phyloP scores from a whole-genome alignment of 2,888 invertebrate genomes.

The Scaeva pyrastri region DNA sequence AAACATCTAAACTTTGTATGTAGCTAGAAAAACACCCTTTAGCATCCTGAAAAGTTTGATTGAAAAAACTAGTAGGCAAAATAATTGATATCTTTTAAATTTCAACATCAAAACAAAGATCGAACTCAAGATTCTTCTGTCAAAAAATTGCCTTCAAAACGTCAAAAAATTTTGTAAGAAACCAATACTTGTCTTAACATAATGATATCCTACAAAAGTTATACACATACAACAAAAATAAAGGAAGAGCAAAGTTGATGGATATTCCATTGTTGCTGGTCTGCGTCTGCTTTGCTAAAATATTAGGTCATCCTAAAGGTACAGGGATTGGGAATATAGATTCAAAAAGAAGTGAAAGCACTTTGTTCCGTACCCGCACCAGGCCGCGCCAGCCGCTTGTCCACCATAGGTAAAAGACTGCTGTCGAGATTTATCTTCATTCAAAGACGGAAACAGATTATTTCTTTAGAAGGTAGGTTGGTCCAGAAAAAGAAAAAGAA shows the following conservation, averaged over 20 bases:
- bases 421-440: slow-evolving; percentile 64
- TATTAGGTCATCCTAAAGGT: slow-evolving; percentile 10
- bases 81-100: too few relatives aligned
- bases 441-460: slow-evolving; percentile 56
- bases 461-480: background rate
- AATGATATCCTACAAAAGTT: background rate
- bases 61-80: too few relatives aligned
- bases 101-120: too few relatives aligned
- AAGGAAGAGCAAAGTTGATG: background rate
- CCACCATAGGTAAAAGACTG: slow-evolving; percentile 27
- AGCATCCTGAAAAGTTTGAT: too few relatives aligned
- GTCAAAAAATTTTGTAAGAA: background rate
- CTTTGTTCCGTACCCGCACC: background rate
- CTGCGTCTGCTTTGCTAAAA: background rate
- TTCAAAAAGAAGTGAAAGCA: slow-evolving; percentile 12
- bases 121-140: too few relatives aligned
- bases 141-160: too few relatives aligned
- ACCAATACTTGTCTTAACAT: background rate
- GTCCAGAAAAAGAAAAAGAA: background rate
- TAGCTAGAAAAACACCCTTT: too few relatives aligned
- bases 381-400: slow-evolving; percentile 2
- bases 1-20: too few relatives aligned
- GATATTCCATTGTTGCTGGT: background rate
- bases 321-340: background rate
- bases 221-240: background rate